Conservation (phyloP, 2,888 invertebrate genomes). For the Ecdyonurus torrentis region DNA sequence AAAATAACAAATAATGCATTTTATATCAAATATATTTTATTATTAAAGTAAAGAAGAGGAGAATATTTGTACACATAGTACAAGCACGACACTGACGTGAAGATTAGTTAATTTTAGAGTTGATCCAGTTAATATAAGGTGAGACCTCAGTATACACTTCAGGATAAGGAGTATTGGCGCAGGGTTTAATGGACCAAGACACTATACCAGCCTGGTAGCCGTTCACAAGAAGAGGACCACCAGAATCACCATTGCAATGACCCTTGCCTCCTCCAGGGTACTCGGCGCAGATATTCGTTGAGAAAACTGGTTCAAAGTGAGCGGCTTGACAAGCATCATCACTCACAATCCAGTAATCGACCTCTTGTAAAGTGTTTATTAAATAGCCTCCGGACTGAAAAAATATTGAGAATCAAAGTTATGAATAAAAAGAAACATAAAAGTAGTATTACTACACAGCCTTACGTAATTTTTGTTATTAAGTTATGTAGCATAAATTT, state of each 20-base stretch:
- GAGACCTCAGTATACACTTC: constrained; percentile 29
- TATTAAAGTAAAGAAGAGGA: too few species aligned
- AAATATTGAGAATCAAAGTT: too few species aligned
- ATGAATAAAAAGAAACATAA: too few species aligned
- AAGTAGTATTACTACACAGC: too few species aligned
- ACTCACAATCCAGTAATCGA: constrained; percentile 23
- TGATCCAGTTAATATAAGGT: constrained; percentile 14
- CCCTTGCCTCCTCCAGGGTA: constrained; percentile 28
- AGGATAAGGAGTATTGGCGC: constrained; percentile 26
- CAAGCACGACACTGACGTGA: constrained; percentile 21
- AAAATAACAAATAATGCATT: too few species aligned
- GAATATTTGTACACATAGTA: constrained; percentile 26
- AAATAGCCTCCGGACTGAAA: constrained; percentile 24
- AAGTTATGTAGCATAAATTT: too few species aligned
- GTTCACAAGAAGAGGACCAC: constrained; percentile 9
- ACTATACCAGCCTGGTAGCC: constrained; percentile 27
- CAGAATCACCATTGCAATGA: constrained; percentile 22
- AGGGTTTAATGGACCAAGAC: constrained; percentile 31
- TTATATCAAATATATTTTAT: too few species aligned
- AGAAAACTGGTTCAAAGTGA: constrained; percentile 13
- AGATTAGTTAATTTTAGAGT: background rate
- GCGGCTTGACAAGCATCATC: constrained; percentile 24
- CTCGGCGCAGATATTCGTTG: constrained; percentile 27
- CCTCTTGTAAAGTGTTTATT: constrained; percentile 24
- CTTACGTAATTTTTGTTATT: too few species aligned